phyloP scores from a whole-genome alignment of 2,113 vertebrate species.

The Cynopterus brachyotis region DNA sequence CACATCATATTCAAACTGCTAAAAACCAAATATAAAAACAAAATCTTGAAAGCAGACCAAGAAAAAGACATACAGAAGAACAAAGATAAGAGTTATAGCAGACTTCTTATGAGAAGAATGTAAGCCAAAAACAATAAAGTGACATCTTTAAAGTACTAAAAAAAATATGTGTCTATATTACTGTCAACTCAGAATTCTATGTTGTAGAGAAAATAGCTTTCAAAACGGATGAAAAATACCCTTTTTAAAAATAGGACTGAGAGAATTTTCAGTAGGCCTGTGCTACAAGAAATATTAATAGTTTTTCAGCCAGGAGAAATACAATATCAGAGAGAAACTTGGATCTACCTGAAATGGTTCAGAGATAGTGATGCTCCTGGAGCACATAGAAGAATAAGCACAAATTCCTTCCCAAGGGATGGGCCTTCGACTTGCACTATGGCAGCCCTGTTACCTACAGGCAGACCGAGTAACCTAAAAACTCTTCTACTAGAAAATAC shows the following conservation, averaged over 20 bases:
- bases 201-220: background rate
- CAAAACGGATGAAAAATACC: constrained; percentile 8
- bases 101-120: background rate
- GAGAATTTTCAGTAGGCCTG: background rate
- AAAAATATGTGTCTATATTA: background rate
- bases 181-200: background rate
- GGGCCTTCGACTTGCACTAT: background rate
- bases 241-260: background rate
- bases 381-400: background rate
- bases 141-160: background rate
- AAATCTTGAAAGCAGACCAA: background rate
- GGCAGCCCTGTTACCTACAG: background rate
- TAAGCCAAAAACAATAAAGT: constrained; percentile 9
- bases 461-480: background rate
- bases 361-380: background rate
- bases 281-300: background rate
- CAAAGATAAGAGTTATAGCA: background rate
- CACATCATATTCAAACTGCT: background rate
- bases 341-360: background rate
- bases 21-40: background rate
- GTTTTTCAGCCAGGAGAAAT: background rate
- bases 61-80: background rate
- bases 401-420: background rate
- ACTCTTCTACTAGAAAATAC: background rate
- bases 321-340: background rate